These are phyloP conservation scores for Atrina japonica DNA, from an alignment of 2,888 invertebrate species.

Conservation along the genomic window DNA sequence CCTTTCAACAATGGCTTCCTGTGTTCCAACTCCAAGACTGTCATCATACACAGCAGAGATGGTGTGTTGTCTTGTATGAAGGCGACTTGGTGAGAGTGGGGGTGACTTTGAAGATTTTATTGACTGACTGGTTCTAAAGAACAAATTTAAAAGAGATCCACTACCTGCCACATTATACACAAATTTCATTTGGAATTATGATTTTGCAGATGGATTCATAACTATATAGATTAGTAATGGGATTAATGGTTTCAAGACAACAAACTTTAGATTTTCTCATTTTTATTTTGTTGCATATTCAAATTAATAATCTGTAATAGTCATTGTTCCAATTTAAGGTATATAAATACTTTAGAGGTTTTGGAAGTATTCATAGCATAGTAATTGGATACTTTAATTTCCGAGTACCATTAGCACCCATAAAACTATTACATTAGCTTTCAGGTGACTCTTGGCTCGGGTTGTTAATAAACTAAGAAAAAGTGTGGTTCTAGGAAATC, in stretches of 20 bases:
- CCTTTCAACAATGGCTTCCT: conserved; percentile 91
- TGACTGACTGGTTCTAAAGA: too few relatives aligned
- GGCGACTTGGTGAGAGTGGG: conserved; percentile 58
- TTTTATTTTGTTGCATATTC: too few relatives aligned
- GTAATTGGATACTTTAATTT: background rate
- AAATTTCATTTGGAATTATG: too few relatives aligned
- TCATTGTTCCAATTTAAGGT: background rate
- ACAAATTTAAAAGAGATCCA: too few relatives aligned
- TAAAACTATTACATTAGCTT: background rate
- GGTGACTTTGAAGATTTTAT: conserved; percentile 53
- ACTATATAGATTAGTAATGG: too few relatives aligned
- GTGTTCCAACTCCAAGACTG: conserved; percentile 80
- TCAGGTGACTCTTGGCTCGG: conserved; percentile 24
- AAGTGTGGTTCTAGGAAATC: background rate
- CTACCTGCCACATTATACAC: background rate
- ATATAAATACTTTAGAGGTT: background rate
- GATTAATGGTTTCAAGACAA: too few relatives aligned
- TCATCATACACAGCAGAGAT: conserved; percentile 79
- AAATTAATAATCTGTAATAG: too few relatives aligned
- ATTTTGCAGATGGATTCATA: background rate
- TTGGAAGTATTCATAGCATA: conserved; percentile 15
- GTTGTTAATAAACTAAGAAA: background rate
- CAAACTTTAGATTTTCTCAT: too few relatives aligned
- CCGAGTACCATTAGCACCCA: conserved; percentile 27
- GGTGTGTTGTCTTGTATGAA: conserved; percentile 54